A percentile compares a stretch with the other conserved stretches of the same genome.
phyloP scores from a whole-genome alignment of 2,888 invertebrate species.

The Volucella zonaria region DNA sequence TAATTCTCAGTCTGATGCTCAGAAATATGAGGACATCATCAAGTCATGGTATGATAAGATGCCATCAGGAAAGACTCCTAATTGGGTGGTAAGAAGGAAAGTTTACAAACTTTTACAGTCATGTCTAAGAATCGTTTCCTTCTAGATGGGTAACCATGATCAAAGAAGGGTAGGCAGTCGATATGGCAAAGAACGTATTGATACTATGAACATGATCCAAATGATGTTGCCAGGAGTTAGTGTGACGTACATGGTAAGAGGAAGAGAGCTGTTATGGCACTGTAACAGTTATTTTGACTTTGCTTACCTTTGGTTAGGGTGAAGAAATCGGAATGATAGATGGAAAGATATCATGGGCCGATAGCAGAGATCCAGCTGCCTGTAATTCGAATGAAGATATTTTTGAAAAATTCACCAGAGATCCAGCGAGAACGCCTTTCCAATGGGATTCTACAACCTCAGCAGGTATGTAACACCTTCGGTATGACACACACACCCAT shows the following conservation, averaged over 20 bases:
- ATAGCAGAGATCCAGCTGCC: constrained; percentile 84
- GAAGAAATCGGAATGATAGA: constrained; percentile 81
- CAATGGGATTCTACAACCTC: constrained; percentile 84
- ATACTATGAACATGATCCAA: constrained; percentile 90
- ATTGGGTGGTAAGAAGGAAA: constrained; percentile 86
- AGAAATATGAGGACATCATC: constrained; percentile 83
- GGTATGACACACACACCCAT: not conserved
- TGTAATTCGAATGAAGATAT: constrained; percentile 84
- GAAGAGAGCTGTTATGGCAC: not conserved
- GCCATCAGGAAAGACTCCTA: constrained; percentile 84
- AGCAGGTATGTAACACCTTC: constrained; percentile 65
- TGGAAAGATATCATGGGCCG: constrained; percentile 84
- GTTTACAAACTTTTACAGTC: not conserved
- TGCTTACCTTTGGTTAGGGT: constrained; percentile 84
- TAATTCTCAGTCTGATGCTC: constrained; percentile 83
- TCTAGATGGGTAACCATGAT: constrained; percentile 88
- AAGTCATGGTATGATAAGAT: constrained; percentile 85
- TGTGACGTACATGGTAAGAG: constrained; percentile 84
- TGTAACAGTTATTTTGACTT: constrained; percentile 77
- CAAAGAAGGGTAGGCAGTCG: constrained; percentile 86
- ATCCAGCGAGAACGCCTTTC: constrained; percentile 86
- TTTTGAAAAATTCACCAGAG: constrained; percentile 85
- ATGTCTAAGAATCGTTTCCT: not conserved
- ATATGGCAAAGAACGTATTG: constrained; percentile 87
- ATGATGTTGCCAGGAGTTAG: constrained; percentile 86